Conservation (phyloP, 2,888 invertebrate genomes). For the Macroteleia sp. region DNA sequence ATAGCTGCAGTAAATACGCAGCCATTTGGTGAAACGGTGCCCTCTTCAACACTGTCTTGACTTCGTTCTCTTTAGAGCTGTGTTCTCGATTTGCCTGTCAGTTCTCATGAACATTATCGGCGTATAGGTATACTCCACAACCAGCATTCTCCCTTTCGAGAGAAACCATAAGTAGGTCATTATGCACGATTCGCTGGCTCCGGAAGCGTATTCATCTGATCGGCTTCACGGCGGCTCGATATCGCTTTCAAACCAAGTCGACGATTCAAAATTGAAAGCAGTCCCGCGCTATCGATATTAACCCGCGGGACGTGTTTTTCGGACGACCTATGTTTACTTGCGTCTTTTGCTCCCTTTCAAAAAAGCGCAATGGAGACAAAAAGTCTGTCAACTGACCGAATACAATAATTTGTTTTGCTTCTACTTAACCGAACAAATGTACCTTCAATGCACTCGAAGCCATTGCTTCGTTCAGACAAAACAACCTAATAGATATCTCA, state of each 20-base stretch:
- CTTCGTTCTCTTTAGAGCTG: constrained; percentile 47
- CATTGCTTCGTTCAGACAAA: not conserved
- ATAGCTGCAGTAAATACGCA: constrained; percentile 39
- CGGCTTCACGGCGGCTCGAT: constrained; percentile 56
- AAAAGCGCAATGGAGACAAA: constrained; percentile 11
- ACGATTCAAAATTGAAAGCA: constrained; percentile 53
- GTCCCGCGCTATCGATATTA: constrained; percentile 37
- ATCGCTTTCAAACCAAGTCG: constrained; percentile 49
- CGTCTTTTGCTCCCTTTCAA: constrained; percentile 19
- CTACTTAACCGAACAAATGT: constrained; percentile 4
- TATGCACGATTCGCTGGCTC: constrained; percentile 60
- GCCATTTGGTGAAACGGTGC: constrained; percentile 48
- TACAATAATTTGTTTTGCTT: constrained; percentile 18
- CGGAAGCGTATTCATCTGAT: constrained; percentile 58
- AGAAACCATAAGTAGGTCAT: constrained; percentile 62
- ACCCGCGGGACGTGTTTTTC: constrained; percentile 31
- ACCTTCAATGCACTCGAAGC: constrained; percentile 7
- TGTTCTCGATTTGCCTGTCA: constrained; percentile 48
- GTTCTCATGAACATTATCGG: constrained; percentile 48
- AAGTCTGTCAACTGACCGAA: constrained; percentile 5
- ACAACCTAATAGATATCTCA: constrained; percentile 8
- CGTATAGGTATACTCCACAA: constrained; percentile 28
- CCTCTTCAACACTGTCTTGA: constrained; percentile 52
- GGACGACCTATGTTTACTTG: constrained; percentile 44
- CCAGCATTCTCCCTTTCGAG: constrained; percentile 44